Evolutionary conservation across 2,797 vertebrate species (phyloP).

Genomic region (Brachyrhaphis roseni): DNA sequence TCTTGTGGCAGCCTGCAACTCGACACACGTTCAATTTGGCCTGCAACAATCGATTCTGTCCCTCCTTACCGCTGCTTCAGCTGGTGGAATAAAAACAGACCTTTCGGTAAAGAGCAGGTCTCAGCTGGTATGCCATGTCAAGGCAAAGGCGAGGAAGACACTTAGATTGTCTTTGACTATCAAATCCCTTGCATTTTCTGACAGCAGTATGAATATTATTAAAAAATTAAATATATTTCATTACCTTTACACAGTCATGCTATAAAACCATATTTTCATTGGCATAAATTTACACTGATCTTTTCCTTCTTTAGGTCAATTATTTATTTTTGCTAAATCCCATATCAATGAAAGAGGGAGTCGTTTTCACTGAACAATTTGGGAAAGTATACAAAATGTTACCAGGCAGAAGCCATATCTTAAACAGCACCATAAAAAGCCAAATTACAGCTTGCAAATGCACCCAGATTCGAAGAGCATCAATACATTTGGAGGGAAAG

Average conservation of each 20-base stretch:
- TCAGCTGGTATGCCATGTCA: slow-evolving; percentile 71
- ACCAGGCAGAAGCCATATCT: neutral
- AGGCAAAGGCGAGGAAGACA: slow-evolving; percentile 47
- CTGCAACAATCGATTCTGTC: slow-evolving; percentile 83
- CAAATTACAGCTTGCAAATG: neutral
- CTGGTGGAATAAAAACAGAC: slow-evolving; percentile 75
- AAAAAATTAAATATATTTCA: neutral
- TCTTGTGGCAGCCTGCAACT: slow-evolving; percentile 79
- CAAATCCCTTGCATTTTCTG: slow-evolving; percentile 16
- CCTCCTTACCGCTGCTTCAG: slow-evolving; percentile 75
- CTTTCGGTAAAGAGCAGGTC: slow-evolving; percentile 76
- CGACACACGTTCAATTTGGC: slow-evolving; percentile 83
- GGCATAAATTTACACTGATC: neutral
- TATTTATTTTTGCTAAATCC: neutral
- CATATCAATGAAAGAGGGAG: neutral
- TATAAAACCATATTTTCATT: neutral
- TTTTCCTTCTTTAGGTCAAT: neutral
- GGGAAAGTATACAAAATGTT: neutral
- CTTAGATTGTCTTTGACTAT: slow-evolving; percentile 27
- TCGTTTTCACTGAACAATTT: neutral
- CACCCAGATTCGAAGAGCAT: neutral
- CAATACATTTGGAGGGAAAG: neutral
- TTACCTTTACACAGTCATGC: neutral
- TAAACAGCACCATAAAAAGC: neutral
- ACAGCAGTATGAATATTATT: slow-evolving; percentile 2